phyloP scores from a whole-genome alignment of 2,113 vertebrate species.

The Microtus ochrogaster region DNA sequence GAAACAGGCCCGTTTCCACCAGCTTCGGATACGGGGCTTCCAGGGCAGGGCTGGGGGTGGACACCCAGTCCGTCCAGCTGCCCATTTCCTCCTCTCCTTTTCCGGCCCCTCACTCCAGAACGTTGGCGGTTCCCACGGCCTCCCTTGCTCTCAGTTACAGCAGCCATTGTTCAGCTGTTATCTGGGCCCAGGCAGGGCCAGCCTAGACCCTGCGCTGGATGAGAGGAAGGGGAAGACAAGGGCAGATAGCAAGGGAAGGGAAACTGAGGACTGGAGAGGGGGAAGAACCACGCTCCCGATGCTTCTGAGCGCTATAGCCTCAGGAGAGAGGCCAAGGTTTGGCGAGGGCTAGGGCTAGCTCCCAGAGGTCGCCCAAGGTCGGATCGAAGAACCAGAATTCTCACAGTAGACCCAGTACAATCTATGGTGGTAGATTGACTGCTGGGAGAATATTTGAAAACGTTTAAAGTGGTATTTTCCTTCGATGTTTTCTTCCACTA shows the following conservation, averaged over 20 bases:
- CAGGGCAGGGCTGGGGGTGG: slow-evolving; percentile 73
- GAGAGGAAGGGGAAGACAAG: neutral
- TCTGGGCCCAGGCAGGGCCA: neutral
- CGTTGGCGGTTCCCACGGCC: slow-evolving; percentile 59
- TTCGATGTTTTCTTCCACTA: neutral
- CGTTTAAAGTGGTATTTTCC: neutral
- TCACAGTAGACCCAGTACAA: neutral
- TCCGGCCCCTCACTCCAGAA: slow-evolving; percentile 60
- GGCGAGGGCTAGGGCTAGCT: neutral
- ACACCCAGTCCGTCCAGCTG: slow-evolving; percentile 34
- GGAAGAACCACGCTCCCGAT: neutral
- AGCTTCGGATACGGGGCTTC: slow-evolving; percentile 59
- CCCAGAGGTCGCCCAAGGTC: neutral
- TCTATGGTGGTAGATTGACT: neutral
- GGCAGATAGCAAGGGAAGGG: neutral
- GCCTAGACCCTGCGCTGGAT: neutral
- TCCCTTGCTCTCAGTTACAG: neutral
- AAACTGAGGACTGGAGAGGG: neutral
- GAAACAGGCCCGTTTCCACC: slow-evolving; percentile 72
- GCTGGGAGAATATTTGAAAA: neutral
- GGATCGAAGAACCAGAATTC: neutral
- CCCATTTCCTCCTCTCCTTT: slow-evolving; percentile 37
- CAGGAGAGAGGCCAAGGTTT: neutral
- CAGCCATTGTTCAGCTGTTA: slow-evolving; percentile 39
- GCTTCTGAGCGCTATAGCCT: neutral